Base-by-base conservation (phyloP, 2,113 vertebrate genomes). In the Echinops telfairi region DNA sequence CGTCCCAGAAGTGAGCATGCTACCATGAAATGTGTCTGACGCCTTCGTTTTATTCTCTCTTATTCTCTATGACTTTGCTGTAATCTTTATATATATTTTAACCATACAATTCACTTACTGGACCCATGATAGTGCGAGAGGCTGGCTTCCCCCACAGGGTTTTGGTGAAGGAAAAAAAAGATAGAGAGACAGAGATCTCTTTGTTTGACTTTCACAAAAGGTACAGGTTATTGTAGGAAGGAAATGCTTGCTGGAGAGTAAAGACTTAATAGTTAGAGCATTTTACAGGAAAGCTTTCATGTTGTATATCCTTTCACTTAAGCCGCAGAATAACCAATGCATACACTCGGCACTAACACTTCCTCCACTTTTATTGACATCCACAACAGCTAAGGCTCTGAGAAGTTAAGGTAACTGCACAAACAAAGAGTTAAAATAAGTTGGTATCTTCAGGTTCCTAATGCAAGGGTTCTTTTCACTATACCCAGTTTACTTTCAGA, bases 191-290 rank as follows among this genome's bases (percentile, higher is more conserved):
- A 68, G 36, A 58, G 94, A 94, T 95, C 25, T 71, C 66, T 64
- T 62, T 62, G 64, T 73, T 38, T 81, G 53, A 86, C 92, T 92
- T 93, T 88, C 76, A 91, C 60, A 88, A 88, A 89, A 88, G 92
- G 20, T 29, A 90, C 23, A 90, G 83, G 73, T 47, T 19, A 70
- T 78, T 83, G 86, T 7, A 92, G 58, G 80, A 84, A 84, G 36
- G 8, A 80, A 83, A 40, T 20, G 31, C 23, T 68, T 62, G 79
- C 60, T 60, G 1, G 16, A 62, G 0, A 60, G 71, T n/a, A 83
- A 12, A 14, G 31, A 80, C 27, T 83, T 27, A 71, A 83, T 58
- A 47, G 29, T 71, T 82, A 20, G 31, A 66, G 47, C 76, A 78
- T 91, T 78, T 91, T 68, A 62, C 15, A 73, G 22, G 77, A 79